Percentiles rank a stretch among this genome's conserved stretches.
These are phyloP conservation scores for Brachionichthys hirsutus DNA, from an alignment of 2,113 vertebrate species.

Conservation along the genomic window DNA sequence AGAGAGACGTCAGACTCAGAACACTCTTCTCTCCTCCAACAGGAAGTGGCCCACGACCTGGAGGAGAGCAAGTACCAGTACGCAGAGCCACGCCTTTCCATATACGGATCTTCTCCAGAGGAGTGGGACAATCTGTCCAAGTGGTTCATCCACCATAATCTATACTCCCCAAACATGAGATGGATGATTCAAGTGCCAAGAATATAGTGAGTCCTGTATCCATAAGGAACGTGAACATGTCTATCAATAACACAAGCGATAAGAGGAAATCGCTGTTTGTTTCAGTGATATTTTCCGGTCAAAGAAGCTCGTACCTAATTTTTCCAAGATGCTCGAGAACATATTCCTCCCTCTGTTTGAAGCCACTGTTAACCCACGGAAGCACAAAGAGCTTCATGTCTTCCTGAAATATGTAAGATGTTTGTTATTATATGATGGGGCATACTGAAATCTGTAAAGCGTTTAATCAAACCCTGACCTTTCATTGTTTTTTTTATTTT, in stretches of 20 bases:
- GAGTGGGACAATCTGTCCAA: conserved; percentile 87
- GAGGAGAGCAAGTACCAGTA: conserved; percentile 95
- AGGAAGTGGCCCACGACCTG: conserved; percentile 89
- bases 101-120: conserved; percentile 85
- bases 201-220: conserved; percentile 85
- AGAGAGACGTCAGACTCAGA: background rate
- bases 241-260: background rate
- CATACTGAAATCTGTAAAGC: background rate
- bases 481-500: too few species aligned
- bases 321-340: conserved; percentile 93
- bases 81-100: conserved; percentile 89
- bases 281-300: conserved; percentile 91
- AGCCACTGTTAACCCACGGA: conserved; percentile 87
- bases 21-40: conserved; percentile 3
- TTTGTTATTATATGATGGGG: background rate
- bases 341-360: conserved; percentile 91
- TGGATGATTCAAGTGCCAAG: conserved; percentile 95
- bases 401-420: conserved; percentile 92
- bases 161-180: conserved; percentile 91
- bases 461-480: too few species aligned
- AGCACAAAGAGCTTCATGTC: conserved; percentile 87
- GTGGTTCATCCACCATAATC: conserved; percentile 91
- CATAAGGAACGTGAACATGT: background rate
- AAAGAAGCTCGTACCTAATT: conserved; percentile 86
- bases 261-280: conserved; percentile 16